Evolutionary conservation across 2,113 vertebrate species (phyloP), one percentile per base, ranked within the genome.

Genomic region (Leiothrix lutea): DNA sequence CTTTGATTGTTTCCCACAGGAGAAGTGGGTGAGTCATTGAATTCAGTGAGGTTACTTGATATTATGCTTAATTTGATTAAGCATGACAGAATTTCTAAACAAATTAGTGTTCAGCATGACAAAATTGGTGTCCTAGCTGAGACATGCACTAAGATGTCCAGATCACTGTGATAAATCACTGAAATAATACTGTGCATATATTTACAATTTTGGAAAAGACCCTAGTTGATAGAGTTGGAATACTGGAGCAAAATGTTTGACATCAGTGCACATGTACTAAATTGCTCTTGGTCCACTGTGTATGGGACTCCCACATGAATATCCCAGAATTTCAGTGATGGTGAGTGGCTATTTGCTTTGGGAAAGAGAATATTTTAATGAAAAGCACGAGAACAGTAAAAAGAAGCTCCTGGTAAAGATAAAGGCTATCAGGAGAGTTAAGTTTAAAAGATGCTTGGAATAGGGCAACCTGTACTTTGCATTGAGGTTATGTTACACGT

Each of bases 41-140:
- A 80, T 80, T 90, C 36, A 28, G 21, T 38, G n/a, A 86, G 50
- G 53, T 48, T 91, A 75, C 80, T 84, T 92, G 62, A 79, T 86
- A 60, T 48, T 80, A 62, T 75, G 57, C 64, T 95, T 92, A 90
- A 91, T 95, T 92, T 90, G 57, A 94, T 95, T 85, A 94, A 84
- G 84, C 35, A 62, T 81, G 64, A 81, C 80, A 88, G 70, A 86
- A 77, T 94, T 74, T 95, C 92, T 84, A 70, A 92, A 84, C 42
- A 92, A 92, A 80, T 90, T 67, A 77, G 12, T 66, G 57, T 84
- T 94, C 65, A 61, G 47, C 44, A 61, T 50, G 84, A 78, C 54
- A 72, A 87, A 91, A 73, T 31, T 61, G 25, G 72, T 80, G 56
- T 86, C 92, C 51, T 77, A 83, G 45, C 45, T 79, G 69, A 86